These are phyloP conservation scores for Oriolus oriolus DNA, from an alignment of 2,113 vertebrate genomes.

Conservation along the genomic window DNA sequence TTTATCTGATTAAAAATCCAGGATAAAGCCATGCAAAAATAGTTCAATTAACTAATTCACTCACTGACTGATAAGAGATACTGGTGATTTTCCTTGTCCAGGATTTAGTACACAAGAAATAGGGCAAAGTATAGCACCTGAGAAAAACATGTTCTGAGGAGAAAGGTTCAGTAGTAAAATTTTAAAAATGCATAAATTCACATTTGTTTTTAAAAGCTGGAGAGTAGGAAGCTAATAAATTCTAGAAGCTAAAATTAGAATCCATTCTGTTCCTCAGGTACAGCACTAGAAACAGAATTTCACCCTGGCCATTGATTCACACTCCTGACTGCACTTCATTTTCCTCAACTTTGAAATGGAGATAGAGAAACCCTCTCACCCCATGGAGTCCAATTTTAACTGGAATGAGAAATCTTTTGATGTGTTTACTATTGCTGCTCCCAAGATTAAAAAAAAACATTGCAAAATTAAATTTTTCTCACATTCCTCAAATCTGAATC, in stretches of 20 bases:
- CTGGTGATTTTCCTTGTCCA: not conserved
- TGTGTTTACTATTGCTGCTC: not conserved
- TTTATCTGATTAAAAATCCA: not conserved
- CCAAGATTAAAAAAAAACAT: not conserved
- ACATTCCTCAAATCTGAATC: not conserved
- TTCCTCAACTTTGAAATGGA: not conserved
- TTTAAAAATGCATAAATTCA: not conserved
- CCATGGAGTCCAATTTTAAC: not conserved
- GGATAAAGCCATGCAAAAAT: not conserved
- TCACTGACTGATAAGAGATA: not conserved
- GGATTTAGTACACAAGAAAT: not conserved
- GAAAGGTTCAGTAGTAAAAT: not conserved
- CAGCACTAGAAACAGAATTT: not conserved
- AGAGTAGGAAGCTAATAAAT: not conserved
- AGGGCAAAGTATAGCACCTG: not conserved
- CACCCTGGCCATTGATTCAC: not conserved
- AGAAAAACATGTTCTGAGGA: not conserved
- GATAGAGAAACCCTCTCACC: not conserved
- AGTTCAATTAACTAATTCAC: not conserved
- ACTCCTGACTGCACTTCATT: not conserved
- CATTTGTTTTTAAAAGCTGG: not conserved
- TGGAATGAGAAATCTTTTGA: not conserved
- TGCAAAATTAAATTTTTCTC: not conserved
- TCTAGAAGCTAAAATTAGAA: not conserved
- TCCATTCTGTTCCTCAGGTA: not conserved